Evolutionary conservation across 2,113 vertebrate genomes (phyloP).

Genomic region (Zosterops japonicus): DNA sequence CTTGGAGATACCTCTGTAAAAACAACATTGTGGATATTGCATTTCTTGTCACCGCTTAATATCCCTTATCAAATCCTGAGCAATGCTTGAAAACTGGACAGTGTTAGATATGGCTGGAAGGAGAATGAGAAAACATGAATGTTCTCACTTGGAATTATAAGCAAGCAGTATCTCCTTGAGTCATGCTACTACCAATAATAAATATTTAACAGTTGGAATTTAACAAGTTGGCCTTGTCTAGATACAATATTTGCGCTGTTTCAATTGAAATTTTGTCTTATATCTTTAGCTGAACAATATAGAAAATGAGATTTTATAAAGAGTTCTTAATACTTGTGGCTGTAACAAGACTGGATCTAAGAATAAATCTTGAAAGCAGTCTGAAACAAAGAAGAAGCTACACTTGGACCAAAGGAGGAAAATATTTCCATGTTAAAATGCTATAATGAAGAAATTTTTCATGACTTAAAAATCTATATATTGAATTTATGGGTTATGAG

Average conservation of each 20-base stretch:
- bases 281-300: not conserved
- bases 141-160: not conserved
- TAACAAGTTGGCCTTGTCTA: not conserved
- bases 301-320: not conserved
- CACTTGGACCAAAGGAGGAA: not conserved
- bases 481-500: not conserved
- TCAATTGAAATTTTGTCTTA: not conserved
- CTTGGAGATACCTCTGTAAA: not conserved
- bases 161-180: not conserved
- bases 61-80: not conserved
- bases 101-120: not conserved
- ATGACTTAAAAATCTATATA: not conserved
- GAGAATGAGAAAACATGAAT: not conserved
- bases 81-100: not conserved
- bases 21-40: not conserved
- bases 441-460: not conserved
- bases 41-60: not conserved
- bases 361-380: not conserved
- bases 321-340: not conserved
- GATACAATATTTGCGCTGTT: not conserved
- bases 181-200: not conserved
- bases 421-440: not conserved
- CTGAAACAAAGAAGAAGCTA: not conserved
- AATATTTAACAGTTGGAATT: not conserved
- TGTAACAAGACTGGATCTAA: not conserved